Percentiles rank a stretch among this genome's conserved stretches.
Conservation (phyloP, 2,888 invertebrate genomes). For the Tenodera sinensis region DNA sequence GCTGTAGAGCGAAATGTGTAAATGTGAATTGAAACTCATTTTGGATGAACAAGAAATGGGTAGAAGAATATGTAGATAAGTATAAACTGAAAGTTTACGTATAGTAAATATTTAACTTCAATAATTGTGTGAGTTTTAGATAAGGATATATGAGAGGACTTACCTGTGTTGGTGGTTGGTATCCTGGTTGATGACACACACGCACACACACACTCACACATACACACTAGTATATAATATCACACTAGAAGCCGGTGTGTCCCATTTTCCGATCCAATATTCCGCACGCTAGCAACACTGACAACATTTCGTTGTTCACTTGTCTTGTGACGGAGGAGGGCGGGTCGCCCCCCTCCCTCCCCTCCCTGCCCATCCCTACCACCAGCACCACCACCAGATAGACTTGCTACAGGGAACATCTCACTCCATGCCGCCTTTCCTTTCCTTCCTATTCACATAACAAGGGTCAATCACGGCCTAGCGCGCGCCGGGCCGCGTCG, state of each 20-base stretch:
- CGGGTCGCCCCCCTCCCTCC: background rate
- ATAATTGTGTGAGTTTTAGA: too few relatives aligned
- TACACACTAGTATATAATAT: background rate
- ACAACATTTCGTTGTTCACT: background rate
- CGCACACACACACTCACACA: background rate
- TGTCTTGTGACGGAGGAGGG: background rate
- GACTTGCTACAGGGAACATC: conserved; percentile 4
- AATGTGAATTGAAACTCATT: too few relatives aligned
- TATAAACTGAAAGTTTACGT: too few relatives aligned
- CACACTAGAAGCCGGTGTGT: background rate
- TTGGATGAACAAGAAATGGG: too few relatives aligned
- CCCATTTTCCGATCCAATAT: background rate
- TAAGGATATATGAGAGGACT: too few relatives aligned
- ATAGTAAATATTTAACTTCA: too few relatives aligned
- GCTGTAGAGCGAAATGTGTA: too few relatives aligned
- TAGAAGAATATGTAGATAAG: too few relatives aligned
- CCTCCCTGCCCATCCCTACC: background rate
- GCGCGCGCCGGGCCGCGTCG: too few relatives aligned
- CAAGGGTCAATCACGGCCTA: too few relatives aligned
- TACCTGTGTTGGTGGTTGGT: too few relatives aligned
- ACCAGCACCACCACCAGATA: background rate
- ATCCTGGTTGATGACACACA: background rate
- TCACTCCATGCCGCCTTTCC: background rate
- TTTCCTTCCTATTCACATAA: background rate
- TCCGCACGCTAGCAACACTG: background rate